Conservation (phyloP, 1,140 invertebrate genomes). For the Atta cephalotes region DNA sequence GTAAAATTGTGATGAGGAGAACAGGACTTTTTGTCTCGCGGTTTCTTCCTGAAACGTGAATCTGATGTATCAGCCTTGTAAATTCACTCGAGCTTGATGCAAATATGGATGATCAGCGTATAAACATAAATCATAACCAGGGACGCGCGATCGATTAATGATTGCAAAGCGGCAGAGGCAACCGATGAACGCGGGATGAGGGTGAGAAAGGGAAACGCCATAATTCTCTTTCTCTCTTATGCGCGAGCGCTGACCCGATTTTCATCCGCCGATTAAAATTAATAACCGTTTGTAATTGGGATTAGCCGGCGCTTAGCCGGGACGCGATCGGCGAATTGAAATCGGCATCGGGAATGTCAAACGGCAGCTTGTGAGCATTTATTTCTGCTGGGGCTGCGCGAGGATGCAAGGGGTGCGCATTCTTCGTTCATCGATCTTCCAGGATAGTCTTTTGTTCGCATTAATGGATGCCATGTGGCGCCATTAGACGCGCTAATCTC, state of each 20-base stretch:
- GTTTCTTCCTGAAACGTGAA: neutral
- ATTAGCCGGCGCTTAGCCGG: slow-evolving; percentile 31
- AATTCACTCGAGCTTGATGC: slow-evolving; percentile 51
- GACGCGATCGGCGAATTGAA: slow-evolving; percentile 36
- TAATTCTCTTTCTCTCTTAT: slow-evolving; percentile 35
- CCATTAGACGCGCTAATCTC: slow-evolving; percentile 21
- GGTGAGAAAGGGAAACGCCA: slow-evolving; percentile 17
- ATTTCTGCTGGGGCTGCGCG: slow-evolving; percentile 39
- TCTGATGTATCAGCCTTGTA: neutral
- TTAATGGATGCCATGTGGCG: slow-evolving; percentile 43
- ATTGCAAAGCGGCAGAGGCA: neutral
- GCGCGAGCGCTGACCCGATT: slow-evolving; percentile 61
- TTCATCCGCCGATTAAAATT: slow-evolving; percentile 55
- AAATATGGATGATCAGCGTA: slow-evolving; percentile 85
- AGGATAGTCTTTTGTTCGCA: slow-evolving; percentile 56
- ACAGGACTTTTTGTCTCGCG: neutral
- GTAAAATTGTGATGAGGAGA: neutral
- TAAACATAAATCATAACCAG: slow-evolving; percentile 79
- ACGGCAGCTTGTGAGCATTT: slow-evolving; percentile 53
- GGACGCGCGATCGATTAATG: slow-evolving; percentile 62
- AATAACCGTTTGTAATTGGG: slow-evolving; percentile 52
- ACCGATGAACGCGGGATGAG: neutral
- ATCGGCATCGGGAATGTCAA: slow-evolving; percentile 29
- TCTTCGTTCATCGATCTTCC: slow-evolving; percentile 59
- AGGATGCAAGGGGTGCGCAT: neutral